A percentile compares a stretch with the other conserved stretches of the same genome.
Evolutionary conservation across 1,140 invertebrate genomes (phyloP).

Genomic region (Neodiprion fabricii): DNA sequence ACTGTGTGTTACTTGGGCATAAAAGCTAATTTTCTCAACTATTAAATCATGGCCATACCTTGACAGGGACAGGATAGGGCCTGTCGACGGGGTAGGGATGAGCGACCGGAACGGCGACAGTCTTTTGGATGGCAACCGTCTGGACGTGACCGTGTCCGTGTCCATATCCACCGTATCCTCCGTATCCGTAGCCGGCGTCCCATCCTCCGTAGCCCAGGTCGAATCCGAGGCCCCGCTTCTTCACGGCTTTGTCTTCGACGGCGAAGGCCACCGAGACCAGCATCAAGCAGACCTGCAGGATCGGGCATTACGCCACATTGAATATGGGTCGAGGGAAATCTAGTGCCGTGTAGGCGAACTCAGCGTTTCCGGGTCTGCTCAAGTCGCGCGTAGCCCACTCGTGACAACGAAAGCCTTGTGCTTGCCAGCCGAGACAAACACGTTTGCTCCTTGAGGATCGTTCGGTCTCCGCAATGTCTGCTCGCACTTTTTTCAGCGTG

Average conservation of each 20-base stretch:
- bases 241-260: conserved; percentile 46
- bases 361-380: not conserved
- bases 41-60: conserved; percentile 37
- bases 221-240: conserved; percentile 50
- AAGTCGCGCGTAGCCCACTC: not conserved
- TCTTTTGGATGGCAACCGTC: conserved; percentile 32
- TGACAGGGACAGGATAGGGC: conserved; percentile 20
- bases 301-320: not conserved
- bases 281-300: conserved; percentile 50
- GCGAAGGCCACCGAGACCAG: conserved; percentile 50
- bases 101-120: not conserved
- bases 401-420: too few relatives aligned
- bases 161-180: conserved; percentile 26
- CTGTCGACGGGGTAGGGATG: conserved; percentile 17
- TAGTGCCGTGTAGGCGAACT: not conserved
- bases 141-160: conserved; percentile 27
- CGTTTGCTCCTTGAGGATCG: too few relatives aligned
- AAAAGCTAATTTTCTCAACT: not conserved
- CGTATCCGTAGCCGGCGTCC: conserved; percentile 22
- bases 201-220: conserved; percentile 30
- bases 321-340: not conserved
- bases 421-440: too few relatives aligned
- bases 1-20: too few relatives aligned
- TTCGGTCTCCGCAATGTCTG: too few relatives aligned
- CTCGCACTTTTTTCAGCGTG: too few relatives aligned